Percentiles rank a stretch among this genome's conserved stretches.
phyloP scores from a whole-genome alignment of 2,888 invertebrate species.

The Yponomeuta cagnagella region DNA sequence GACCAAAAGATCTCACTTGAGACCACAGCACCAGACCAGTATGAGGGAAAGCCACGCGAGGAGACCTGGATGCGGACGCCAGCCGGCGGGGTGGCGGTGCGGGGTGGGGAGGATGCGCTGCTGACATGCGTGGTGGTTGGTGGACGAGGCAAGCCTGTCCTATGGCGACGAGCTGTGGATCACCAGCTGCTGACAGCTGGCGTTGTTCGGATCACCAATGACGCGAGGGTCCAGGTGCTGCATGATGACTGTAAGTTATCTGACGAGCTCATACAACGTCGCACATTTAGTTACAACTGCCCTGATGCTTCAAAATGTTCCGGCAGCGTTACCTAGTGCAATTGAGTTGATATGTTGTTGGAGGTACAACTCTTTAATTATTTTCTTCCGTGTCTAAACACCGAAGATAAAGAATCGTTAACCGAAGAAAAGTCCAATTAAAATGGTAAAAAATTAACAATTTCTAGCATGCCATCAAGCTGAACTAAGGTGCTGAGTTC shows the following conservation, averaged over 20 bases:
- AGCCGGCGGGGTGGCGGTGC: constrained; percentile 51
- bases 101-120: constrained; percentile 83
- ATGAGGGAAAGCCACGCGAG: constrained; percentile 21
- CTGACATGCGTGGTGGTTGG: constrained; percentile 87
- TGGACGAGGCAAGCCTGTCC: constrained; percentile 81
- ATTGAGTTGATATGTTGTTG: no score
- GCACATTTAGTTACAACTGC: no score
- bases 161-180: constrained; percentile 83
- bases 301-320: no score
- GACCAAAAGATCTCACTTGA: constrained; percentile 44
- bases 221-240: constrained; percentile 81
- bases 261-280: not conserved
- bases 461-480: no score
- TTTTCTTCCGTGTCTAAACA: no score
- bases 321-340: no score
- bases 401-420: no score
- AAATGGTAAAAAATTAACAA: no score
- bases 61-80: constrained; percentile 59
- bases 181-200: constrained; percentile 85
- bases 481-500: no score
- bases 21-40: constrained; percentile 46
- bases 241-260: constrained; percentile 83
- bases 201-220: constrained; percentile 83
- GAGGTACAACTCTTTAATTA: no score
- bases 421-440: no score